These are phyloP conservation scores for Diabrotica balteata DNA, from an alignment of 2,888 invertebrate species.

Conservation along the genomic window DNA sequence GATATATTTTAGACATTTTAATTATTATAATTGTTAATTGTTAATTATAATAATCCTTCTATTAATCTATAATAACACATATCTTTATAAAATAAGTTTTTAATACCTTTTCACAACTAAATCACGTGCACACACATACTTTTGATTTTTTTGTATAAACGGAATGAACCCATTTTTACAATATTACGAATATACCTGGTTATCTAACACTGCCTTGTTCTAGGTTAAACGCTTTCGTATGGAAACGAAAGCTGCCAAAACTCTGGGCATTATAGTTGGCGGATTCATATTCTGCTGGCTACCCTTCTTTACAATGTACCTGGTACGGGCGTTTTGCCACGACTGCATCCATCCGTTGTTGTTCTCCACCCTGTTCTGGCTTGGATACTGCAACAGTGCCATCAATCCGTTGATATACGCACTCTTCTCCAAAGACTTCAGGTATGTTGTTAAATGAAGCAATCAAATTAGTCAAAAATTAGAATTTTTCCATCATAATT, in stretches of 20 bases:
- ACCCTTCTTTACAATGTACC: conserved; percentile 95
- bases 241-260: conserved; percentile 97
- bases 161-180: too few species aligned
- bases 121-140: too few species aligned
- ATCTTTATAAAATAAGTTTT: too few species aligned
- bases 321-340: conserved; percentile 86
- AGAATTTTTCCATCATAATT: too few species aligned
- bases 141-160: too few species aligned
- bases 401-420: conserved; percentile 96
- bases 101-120: too few species aligned
- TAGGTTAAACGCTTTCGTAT: conserved; percentile 86
- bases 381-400: conserved; percentile 97
- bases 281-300: conserved; percentile 97
- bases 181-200: too few species aligned
- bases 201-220: conserved; percentile 8
- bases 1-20: too few species aligned
- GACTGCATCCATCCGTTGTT: conserved; percentile 84
- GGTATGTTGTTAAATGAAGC: conserved; percentile 60
- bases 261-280: conserved; percentile 95
- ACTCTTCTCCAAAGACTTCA: conserved; percentile 92
- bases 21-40: too few species aligned
- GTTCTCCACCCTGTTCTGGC: conserved; percentile 94
- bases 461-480: too few species aligned
- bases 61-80: too few species aligned
- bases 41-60: too few species aligned